A percentile compares a stretch with the other conserved stretches of the same genome.
Conservation (phyloP, 2,797 vertebrate species). For the Epinephelus awoara region DNA sequence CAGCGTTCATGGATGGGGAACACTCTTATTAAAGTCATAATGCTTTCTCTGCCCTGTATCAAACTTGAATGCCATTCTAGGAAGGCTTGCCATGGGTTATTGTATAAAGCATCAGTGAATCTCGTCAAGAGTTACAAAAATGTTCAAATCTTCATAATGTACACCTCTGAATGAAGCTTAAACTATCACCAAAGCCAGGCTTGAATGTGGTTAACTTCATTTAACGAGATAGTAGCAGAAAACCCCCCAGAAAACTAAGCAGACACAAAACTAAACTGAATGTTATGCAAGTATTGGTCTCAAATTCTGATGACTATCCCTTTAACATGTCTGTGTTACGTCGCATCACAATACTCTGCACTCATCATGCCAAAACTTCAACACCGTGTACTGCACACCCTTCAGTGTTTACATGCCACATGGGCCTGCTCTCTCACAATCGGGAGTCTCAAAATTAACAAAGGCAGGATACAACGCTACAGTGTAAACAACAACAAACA, state of each 20-base stretch:
- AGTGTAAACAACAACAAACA: background rate
- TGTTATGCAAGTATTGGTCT: background rate
- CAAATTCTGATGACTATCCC: background rate
- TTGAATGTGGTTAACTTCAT: background rate
- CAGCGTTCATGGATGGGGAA: constrained; percentile 15
- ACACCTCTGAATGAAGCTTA: background rate
- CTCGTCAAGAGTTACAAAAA: background rate
- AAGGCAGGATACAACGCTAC: background rate
- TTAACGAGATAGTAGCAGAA: background rate
- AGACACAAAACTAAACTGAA: background rate
- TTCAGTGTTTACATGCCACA: background rate
- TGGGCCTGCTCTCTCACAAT: background rate
- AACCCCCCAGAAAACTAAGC: background rate
- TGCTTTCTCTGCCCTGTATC: constrained; percentile 2
- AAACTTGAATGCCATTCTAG: constrained; percentile 19
- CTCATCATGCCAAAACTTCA: background rate
- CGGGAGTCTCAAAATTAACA: background rate
- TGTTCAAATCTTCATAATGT: background rate
- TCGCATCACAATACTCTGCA: background rate
- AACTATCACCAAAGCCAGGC: background rate
- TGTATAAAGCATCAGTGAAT: no score
- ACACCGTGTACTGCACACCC: background rate
- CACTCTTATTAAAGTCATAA: constrained; percentile 7
- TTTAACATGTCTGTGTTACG: background rate
- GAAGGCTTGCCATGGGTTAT: background rate